Evolutionary conservation across 2,113 vertebrate genomes (phyloP).

Genomic region (Trematocara nigrifrons): DNA sequence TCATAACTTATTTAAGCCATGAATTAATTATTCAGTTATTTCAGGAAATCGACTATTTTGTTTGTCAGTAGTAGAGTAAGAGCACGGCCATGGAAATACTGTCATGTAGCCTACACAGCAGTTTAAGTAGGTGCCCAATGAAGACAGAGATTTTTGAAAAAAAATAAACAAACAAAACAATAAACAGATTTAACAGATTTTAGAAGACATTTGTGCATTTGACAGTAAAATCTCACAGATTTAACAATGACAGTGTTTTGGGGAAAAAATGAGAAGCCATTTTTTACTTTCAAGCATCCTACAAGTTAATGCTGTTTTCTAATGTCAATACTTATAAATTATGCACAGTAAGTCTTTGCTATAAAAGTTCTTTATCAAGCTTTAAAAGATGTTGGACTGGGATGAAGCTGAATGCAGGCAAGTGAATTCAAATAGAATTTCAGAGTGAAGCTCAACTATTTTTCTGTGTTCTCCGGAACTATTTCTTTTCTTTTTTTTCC

Average conservation of each 20-base stretch:
- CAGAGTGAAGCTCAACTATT: not conserved
- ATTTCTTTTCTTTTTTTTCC: rapidly evolving
- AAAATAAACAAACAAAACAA: not conserved
- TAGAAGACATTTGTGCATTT: not conserved
- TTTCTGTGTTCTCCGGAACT: not conserved
- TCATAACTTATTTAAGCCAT: not conserved
- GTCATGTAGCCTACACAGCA: not conserved
- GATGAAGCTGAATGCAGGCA: not conserved
- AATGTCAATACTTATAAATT: conserved; percentile 3
- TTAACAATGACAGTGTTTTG: not conserved
- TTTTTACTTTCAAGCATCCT: not conserved
- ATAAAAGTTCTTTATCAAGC: conserved; percentile 4
- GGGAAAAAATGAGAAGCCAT: not conserved
- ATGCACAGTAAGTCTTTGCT: not conserved
- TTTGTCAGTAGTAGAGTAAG: not conserved
- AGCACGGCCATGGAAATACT: not conserved
- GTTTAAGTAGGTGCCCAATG: not conserved
- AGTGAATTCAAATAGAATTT: conserved; percentile 11
- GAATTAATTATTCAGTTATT: not conserved
- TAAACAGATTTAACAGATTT: not conserved
- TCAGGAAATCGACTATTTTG: not conserved
- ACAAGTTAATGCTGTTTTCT: not conserved
- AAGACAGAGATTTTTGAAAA: not conserved
- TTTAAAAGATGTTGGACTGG: not conserved
- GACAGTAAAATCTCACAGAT: not conserved